These are phyloP conservation scores for Leuciscus waleckii DNA, from an alignment of 2,797 vertebrate genomes.

Conservation along the genomic window DNA sequence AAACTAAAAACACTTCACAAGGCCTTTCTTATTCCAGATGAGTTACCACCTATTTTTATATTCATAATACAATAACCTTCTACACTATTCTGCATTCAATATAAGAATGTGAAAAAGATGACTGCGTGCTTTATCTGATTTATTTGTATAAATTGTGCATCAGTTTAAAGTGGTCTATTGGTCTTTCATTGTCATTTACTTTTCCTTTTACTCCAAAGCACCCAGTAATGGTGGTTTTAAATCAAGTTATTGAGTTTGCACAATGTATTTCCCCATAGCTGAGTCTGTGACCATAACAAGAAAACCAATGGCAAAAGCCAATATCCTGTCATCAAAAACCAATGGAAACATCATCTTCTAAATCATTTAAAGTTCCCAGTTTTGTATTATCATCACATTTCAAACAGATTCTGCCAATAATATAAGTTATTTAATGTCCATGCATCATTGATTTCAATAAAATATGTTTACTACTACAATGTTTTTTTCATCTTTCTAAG, in stretches of 20 bases:
- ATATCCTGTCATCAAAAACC: constrained; percentile 66
- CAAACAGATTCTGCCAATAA: constrained; percentile 55
- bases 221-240: background rate
- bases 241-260: constrained; percentile 1
- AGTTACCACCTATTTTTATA: background rate
- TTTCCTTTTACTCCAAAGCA: background rate
- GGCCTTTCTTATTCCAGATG: background rate
- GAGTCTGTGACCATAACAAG: constrained; percentile 63
- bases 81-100: background rate
- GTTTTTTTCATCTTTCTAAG: background rate
- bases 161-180: background rate
- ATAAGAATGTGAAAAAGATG: background rate
- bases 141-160: background rate
- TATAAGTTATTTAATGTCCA: constrained; percentile 62
- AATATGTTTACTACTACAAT: constrained; percentile 15
- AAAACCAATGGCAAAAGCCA: constrained; percentile 66
- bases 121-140: background rate
- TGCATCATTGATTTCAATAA: constrained; percentile 52
- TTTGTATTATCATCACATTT: background rate
- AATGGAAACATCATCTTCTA: constrained; percentile 51
- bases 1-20: background rate
- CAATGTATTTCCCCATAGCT: constrained; percentile 43
- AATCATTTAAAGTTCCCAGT: constrained; percentile 55
- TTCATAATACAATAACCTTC: constrained; percentile 7
- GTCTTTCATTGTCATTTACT: background rate